Base-by-base conservation (phyloP, 2,113 vertebrate genomes). In the Craseonycteris thonglongyai region DNA sequence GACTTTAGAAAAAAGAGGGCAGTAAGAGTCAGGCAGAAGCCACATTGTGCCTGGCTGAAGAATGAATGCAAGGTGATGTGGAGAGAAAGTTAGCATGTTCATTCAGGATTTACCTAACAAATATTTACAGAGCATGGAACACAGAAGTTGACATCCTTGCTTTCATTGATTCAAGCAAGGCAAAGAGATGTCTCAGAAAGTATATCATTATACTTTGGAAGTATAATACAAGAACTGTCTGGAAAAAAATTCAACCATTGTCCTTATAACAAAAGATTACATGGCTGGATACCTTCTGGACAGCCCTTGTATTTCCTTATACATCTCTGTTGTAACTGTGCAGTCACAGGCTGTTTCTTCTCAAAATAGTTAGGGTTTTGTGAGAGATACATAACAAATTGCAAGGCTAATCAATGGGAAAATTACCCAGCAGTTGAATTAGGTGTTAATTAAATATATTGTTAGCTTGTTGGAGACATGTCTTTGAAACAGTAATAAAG, bases 361-460 rank as follows among this genome's bases (percentile, higher is more conserved):
- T 66, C 59, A 84, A 58, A 74, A 85, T 63, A 74, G 89, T 89
- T 65, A 66, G 22, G 54, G 28, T 71, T 94, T 95, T 91, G 69
- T 88, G 78, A 93, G 58, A 80, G 82, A 82, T 58, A 63, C 28
- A 21, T 63, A 79, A 91, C 91, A 94, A 94, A 93, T 76, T 83
- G 61, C 82, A 71, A 33, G 63, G 45, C 82, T 95, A 93, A 96
- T 91, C 95, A 95, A 95, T 45, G 69, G 56, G 49, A 81, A 94
- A 89, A 93, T 95, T 78, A 94, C 61, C 86, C 63, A 40, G 30
- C 47, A 72, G 45, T 65, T 26, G 82, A 97, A 51, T 63, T 87
- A 42, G 9, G 15, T 87, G 94, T 95, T 93, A 96, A 95, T 91
- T 93, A 89, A 93, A 91, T 80, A 35, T 72, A 82, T 76, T 71